Conservation (phyloP, 2,113 vertebrate species). For the Lathamus discolor region DNA sequence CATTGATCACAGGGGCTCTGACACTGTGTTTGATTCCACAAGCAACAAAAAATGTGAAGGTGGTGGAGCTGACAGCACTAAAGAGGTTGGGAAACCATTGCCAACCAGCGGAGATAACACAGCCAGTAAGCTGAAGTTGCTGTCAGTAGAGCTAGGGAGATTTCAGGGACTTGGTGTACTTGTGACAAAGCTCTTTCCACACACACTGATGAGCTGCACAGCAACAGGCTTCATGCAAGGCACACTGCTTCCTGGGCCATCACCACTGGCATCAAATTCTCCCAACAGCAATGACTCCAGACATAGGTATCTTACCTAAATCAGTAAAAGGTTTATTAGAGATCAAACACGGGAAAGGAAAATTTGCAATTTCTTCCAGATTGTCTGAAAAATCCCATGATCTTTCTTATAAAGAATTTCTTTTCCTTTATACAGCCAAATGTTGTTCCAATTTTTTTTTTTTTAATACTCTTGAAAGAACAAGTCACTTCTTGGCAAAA, state of each 20-base stretch:
- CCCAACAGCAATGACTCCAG: neutral
- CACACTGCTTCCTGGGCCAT: neutral
- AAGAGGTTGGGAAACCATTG: neutral
- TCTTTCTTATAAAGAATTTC: neutral
- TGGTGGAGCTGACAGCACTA: neutral
- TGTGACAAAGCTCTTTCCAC: neutral
- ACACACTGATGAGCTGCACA: neutral
- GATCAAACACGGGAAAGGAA: neutral
- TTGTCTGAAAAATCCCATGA: neutral
- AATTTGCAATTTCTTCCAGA: neutral
- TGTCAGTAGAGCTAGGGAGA: neutral
- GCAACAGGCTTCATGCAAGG: neutral
- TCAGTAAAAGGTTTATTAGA: neutral
- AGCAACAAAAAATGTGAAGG: neutral
- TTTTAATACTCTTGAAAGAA: neutral
- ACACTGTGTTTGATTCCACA: neutral
- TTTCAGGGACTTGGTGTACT: neutral
- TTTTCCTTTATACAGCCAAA: neutral
- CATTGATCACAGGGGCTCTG: neutral
- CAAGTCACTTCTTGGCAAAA: neutral
- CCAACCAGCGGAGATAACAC: neutral
- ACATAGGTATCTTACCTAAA: neutral
- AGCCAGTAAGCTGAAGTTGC: accelerated
- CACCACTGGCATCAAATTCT: neutral
- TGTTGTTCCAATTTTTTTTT: neutral